Percentiles rank a stretch among this genome's conserved stretches.
These are phyloP conservation scores for Caenorhabditis sp. DNA, from an alignment of 2,888 invertebrate genomes.

Conservation along the genomic window DNA sequence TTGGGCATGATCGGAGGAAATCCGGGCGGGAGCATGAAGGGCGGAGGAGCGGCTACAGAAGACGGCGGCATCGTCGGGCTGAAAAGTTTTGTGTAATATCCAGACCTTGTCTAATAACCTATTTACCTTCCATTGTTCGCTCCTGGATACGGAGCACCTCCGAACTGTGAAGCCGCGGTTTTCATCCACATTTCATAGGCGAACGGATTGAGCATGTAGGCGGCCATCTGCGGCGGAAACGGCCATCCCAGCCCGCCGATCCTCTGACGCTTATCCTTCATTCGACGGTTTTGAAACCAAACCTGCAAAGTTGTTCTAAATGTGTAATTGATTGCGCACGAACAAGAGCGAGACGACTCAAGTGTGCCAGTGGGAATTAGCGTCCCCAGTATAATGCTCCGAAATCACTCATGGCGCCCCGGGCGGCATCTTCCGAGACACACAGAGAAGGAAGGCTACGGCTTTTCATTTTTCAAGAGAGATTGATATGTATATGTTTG, in stretches of 20 bases:
- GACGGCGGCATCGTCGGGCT: no score
- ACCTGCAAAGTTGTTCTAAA: constrained; percentile 80
- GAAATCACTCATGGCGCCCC: constrained; percentile 36
- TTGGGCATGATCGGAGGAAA: constrained; percentile 14
- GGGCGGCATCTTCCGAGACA: no score
- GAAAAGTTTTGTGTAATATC: no score
- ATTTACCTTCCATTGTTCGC: constrained; percentile 15
- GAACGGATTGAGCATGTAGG: constrained; percentile 91
- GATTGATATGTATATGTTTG: constrained; percentile 39
- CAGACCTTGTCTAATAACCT: neutral
- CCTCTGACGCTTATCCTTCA: constrained; percentile 95
- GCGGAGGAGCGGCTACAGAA: neutral
- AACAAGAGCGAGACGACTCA: no score
- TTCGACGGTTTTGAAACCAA: constrained; percentile 97
- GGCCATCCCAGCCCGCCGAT: constrained; percentile 90
- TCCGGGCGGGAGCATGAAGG: constrained; percentile 11
- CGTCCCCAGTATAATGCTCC: no score
- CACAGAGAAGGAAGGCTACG: neutral
- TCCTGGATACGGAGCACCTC: constrained; percentile 6
- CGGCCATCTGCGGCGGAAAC: constrained; percentile 89
- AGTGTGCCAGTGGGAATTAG: constrained; percentile 41
- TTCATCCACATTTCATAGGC: constrained; percentile 82
- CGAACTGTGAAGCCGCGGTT: constrained; percentile 58
- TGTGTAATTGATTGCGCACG: neutral
- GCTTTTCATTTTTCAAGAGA: constrained; percentile 38